Evolutionary conservation across 2,113 vertebrate species (phyloP).

Genomic region (Perca flavescens): DNA sequence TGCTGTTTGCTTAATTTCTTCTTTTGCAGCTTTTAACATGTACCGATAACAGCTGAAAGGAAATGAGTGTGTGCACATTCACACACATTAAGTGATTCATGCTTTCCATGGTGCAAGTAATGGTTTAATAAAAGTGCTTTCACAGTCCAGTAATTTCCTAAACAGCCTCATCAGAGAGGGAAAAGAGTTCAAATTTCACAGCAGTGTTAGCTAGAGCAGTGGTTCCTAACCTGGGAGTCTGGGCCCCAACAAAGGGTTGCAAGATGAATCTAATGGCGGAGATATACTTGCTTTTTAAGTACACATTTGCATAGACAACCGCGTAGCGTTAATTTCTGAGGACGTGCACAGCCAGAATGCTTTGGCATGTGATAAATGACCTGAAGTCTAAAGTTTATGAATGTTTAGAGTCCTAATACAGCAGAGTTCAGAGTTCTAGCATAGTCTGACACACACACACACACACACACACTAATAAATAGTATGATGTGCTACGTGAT

Average conservation of each 20-base stretch:
- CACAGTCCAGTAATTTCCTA: slow-evolving; percentile 40
- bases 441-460: too few species aligned
- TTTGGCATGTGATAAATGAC: too few species aligned
- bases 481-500: too few species aligned
- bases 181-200: slow-evolving; percentile 7
- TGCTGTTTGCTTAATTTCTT: slow-evolving; percentile 31
- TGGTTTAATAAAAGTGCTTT: slow-evolving; percentile 57
- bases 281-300: too few species aligned
- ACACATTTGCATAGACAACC: too few species aligned
- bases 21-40: slow-evolving; percentile 13
- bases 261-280: background rate
- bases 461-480: too few species aligned
- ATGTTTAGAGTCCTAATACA: too few species aligned
- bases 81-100: slow-evolving; percentile 43
- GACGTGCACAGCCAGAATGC: too few species aligned
- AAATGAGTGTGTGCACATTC: slow-evolving; percentile 25
- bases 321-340: too few species aligned
- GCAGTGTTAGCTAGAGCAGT: background rate
- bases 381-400: too few species aligned
- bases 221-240: background rate
- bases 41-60: slow-evolving; percentile 16
- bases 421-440: too few species aligned
- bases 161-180: slow-evolving; percentile 30
- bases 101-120: slow-evolving; percentile 55
- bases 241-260: background rate